Evolutionary conservation across 1,140 invertebrate genomes (phyloP).

Genomic region (Drosophila malerkotliana): DNA sequence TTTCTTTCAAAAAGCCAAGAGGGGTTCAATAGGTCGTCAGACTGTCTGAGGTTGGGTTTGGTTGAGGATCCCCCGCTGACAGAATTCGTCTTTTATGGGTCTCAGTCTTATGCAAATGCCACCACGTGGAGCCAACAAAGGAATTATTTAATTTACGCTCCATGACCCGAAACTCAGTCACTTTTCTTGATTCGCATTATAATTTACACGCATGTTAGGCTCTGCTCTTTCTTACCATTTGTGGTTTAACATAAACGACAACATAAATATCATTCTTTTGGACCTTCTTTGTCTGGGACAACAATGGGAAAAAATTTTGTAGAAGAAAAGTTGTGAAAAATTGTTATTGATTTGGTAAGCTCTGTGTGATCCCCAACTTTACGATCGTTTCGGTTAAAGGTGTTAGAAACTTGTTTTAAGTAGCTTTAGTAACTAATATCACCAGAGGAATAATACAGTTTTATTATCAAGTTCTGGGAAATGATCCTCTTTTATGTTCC

Average conservation of each 20-base stretch:
- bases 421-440: slow-evolving; percentile 2
- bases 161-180: slow-evolving; percentile 32
- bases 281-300: slow-evolving; percentile 51
- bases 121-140: slow-evolving; percentile 52
- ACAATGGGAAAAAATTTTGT: slow-evolving; percentile 51
- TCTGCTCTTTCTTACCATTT: slow-evolving; percentile 42
- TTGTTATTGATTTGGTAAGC: slow-evolving; percentile 67
- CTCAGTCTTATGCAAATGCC: slow-evolving; percentile 63
- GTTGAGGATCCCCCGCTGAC: slow-evolving; percentile 48
- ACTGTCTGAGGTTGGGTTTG: slow-evolving; percentile 49
- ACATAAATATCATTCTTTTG: slow-evolving; percentile 70
- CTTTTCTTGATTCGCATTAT: slow-evolving; percentile 69
- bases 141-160: slow-evolving; percentile 79
- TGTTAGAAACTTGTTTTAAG: slow-evolving; percentile 30
- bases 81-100: slow-evolving; percentile 50
- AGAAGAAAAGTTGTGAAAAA: slow-evolving; percentile 69
- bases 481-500: slow-evolving; percentile 7
- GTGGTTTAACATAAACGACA: slow-evolving; percentile 67
- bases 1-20: background rate
- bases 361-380: slow-evolving; percentile 41
- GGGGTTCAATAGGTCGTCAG: slow-evolving; percentile 67
- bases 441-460: background rate
- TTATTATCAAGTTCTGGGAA: slow-evolving; percentile 8
- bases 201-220: slow-evolving; percentile 75
- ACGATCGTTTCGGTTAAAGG: slow-evolving; percentile 31